A percentile compares a stretch with the other conserved stretches of the same genome.
phyloP scores from a whole-genome alignment of 1,140 invertebrate species.

The Microvelia longipes region DNA sequence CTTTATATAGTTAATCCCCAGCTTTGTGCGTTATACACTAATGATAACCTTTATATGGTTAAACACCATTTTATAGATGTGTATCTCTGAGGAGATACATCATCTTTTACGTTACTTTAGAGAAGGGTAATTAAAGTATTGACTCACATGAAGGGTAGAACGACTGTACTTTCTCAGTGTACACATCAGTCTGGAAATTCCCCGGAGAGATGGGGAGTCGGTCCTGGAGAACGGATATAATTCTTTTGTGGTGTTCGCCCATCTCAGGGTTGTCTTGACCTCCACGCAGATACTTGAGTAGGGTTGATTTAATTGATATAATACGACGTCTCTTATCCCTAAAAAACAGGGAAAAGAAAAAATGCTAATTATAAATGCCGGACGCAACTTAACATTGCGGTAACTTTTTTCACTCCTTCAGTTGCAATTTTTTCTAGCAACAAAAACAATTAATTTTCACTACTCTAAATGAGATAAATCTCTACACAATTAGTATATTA shows the following conservation, averaged over 20 bases:
- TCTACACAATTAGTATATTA: slow-evolving; percentile 33
- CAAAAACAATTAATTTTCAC: slow-evolving; percentile 35
- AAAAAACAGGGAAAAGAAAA: too few species aligned
- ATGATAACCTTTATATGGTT: too few species aligned
- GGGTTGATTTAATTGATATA: not conserved
- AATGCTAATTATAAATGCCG: too few species aligned
- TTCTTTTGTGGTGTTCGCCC: not conserved
- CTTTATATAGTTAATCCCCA: too few species aligned
- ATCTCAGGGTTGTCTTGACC: not conserved
- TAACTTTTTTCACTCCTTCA: too few species aligned
- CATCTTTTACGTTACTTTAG: too few species aligned
- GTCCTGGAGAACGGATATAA: not conserved
- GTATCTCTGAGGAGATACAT: too few species aligned
- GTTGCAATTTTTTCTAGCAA: slow-evolving; percentile 39
- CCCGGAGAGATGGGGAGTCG: not conserved
- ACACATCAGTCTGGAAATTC: not conserved
- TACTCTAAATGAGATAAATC: slow-evolving; percentile 37
- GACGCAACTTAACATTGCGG: too few species aligned
- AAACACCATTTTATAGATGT: too few species aligned
- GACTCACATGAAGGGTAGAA: not conserved
- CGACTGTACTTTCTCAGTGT: not conserved
- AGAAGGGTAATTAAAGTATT: too few species aligned
- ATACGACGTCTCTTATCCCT: not conserved
- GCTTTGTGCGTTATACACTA: too few species aligned
- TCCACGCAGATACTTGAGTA: not conserved